These are phyloP conservation scores for Macroteleia sp. DNA, from an alignment of 2,888 invertebrate genomes.

Conservation along the genomic window DNA sequence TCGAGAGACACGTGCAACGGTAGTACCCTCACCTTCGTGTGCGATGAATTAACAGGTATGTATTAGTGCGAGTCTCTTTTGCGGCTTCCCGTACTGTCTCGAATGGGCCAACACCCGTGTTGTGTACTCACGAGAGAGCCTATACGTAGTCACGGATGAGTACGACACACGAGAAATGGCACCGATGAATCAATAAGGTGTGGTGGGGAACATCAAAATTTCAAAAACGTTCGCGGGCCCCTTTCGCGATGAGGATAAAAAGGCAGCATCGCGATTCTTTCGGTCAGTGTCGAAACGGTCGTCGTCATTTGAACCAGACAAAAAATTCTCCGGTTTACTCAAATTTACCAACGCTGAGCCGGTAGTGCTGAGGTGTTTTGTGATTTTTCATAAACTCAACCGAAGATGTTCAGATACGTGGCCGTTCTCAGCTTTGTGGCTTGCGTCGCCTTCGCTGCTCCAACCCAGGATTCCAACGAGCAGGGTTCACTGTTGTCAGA, in stretches of 20 bases:
- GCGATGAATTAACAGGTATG: conserved; percentile 59
- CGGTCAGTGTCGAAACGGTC: conserved; percentile 83
- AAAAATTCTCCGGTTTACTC: conserved; percentile 63
- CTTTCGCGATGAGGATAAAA: conserved; percentile 84
- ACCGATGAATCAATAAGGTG: conserved; percentile 71
- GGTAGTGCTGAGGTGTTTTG: conserved; percentile 62
- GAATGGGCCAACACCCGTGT: conserved; percentile 66
- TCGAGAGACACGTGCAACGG: conserved; percentile 57
- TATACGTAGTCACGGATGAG: conserved; percentile 62
- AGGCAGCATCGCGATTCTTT: conserved; percentile 84
- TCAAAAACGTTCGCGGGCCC: conserved; percentile 84
- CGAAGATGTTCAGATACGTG: conserved; percentile 79
- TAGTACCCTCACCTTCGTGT: conserved; percentile 61
- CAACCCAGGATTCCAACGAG: conserved; percentile 72
- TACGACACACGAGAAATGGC: conserved; percentile 67
- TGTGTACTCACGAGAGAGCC: conserved; percentile 67
- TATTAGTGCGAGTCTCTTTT: conserved; percentile 56
- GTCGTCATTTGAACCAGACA: conserved; percentile 78
- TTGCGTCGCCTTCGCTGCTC: conserved; percentile 76
- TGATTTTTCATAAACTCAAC: conserved; percentile 44
- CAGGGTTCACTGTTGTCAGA: conserved; percentile 78
- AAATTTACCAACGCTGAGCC: conserved; percentile 48
- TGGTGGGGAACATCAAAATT: conserved; percentile 84
- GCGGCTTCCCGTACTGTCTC: conserved; percentile 55
- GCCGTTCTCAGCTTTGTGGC: conserved; percentile 75